Conservation (phyloP, 1,140 invertebrate species). For the Scaptodrosophila lebanonensis region DNA sequence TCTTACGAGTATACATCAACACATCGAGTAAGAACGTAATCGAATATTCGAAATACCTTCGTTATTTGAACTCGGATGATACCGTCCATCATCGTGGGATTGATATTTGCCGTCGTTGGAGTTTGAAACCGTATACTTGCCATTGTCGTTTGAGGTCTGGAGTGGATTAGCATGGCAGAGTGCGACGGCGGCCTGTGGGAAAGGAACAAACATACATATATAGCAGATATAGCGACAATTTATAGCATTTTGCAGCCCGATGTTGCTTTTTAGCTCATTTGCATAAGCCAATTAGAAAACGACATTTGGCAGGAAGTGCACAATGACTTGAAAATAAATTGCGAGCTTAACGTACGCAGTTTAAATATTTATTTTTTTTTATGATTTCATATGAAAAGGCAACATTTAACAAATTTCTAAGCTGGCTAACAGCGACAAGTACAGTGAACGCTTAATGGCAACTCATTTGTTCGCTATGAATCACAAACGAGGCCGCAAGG, state of each 20-base stretch:
- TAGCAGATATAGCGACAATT: too few relatives aligned
- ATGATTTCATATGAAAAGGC: conserved; percentile 8
- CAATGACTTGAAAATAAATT: too few relatives aligned
- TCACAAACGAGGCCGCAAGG: not conserved
- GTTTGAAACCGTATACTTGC: conserved; percentile 70
- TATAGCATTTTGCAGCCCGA: too few relatives aligned
- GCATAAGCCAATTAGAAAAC: not conserved
- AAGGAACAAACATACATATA: too few relatives aligned
- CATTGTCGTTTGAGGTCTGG: conserved; percentile 44
- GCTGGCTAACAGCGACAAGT: not conserved
- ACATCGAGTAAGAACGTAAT: conserved; percentile 14
- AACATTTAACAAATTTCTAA: not conserved
- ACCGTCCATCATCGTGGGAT: conserved; percentile 62
- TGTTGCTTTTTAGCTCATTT: not conserved
- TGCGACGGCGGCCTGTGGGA: conserved; percentile 56
- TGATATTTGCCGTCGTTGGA: conserved; percentile 61
- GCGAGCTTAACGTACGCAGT: conserved; percentile 9
- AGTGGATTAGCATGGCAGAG: conserved; percentile 57
- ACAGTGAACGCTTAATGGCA: conserved; percentile 15
- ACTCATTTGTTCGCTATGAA: conserved; percentile 33
- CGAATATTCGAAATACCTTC: conserved; percentile 69
- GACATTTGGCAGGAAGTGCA: conserved; percentile 29
- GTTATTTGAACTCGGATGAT: conserved; percentile 52
- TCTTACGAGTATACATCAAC: too few relatives aligned
- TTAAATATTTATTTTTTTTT: conserved; percentile 1